These are phyloP conservation scores for Amphipyra tragopoginis DNA, from an alignment of 2,888 invertebrate genomes.

Conservation along the genomic window DNA sequence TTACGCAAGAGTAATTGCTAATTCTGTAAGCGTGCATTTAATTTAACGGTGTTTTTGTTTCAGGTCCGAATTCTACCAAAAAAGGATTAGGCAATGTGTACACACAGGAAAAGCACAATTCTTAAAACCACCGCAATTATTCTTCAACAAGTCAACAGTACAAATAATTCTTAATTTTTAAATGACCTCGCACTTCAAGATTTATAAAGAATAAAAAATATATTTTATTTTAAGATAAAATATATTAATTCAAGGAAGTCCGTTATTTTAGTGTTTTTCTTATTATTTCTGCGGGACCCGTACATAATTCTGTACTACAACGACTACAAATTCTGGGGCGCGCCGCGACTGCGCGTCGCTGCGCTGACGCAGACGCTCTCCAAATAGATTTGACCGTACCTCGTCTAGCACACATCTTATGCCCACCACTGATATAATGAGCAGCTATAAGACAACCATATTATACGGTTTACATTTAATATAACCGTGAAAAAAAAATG, in stretches of 20 bases:
- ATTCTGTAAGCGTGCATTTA: conserved; percentile 29
- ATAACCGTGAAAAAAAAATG: conserved; percentile 23
- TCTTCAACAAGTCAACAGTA: conserved; percentile 67
- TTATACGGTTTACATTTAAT: conserved; percentile 60
- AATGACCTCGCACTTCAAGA: conserved; percentile 78
- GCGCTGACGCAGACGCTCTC: conserved; percentile 71
- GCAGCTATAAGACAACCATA: conserved; percentile 62
- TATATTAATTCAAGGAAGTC: conserved; percentile 41
- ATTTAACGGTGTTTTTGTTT: conserved; percentile 69
- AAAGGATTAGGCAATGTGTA: conserved; percentile 86
- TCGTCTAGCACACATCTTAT: conserved; percentile 67
- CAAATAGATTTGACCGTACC: conserved; percentile 81
- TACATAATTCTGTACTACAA: conserved; percentile 27
- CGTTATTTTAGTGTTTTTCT: conserved; percentile 26
- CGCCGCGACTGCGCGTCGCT: conserved; percentile 44
- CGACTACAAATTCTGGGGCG: too few species aligned
- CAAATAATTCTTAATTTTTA: conserved; percentile 69
- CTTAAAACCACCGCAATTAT: conserved; percentile 62
- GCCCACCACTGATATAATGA: conserved; percentile 47
- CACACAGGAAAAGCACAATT: conserved; percentile 83
- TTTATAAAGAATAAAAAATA: conserved; percentile 45
- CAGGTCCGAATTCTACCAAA: conserved; percentile 77
- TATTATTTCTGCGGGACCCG: conserved; percentile 25
- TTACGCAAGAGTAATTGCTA: conserved; percentile 63
- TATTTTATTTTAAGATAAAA: conserved; percentile 55